Conservation (phyloP, 1,140 invertebrate species). For the Cyclargus thomasi region DNA sequence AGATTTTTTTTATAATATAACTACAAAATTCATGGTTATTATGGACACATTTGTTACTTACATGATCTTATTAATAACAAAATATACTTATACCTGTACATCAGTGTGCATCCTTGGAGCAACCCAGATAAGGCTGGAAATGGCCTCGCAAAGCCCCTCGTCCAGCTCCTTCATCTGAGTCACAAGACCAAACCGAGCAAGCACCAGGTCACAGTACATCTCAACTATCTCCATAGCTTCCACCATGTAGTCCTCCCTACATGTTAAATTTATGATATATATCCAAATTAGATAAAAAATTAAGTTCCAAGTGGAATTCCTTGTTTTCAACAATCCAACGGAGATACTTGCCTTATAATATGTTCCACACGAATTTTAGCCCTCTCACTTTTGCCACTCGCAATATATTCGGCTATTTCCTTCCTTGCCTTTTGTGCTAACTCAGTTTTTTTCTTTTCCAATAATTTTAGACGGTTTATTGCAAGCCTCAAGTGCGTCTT, state of each 20-base stretch:
- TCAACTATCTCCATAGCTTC: conserved; percentile 99
- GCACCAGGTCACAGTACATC: conserved; percentile 99
- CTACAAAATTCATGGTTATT: no score
- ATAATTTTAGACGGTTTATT: conserved; percentile 93
- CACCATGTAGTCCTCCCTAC: conserved; percentile 97
- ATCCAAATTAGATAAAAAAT: no score
- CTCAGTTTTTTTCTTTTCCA: conserved; percentile 99
- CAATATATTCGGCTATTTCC: conserved; percentile 98
- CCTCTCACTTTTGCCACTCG: conserved; percentile 91
- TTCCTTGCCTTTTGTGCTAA: conserved; percentile 95
- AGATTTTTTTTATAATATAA: no score
- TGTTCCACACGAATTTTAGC: conserved; percentile 98
- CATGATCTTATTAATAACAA: no score
- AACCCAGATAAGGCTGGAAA: conserved; percentile 97
- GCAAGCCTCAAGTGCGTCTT: conserved; percentile 96
- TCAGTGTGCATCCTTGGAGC: conserved; percentile 91
- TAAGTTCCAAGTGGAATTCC: no score
- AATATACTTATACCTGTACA: conserved; percentile 75
- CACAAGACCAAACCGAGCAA: conserved; percentile 97
- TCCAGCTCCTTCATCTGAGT: conserved; percentile 98
- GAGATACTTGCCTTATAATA: conserved; percentile 84
- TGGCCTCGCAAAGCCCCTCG: conserved; percentile 95
- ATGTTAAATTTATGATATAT: conserved; percentile 24
- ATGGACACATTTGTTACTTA: no score
- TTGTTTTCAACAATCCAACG: neutral